phyloP scores from a whole-genome alignment of 2,113 vertebrate genomes.

The Monopterus albus region DNA sequence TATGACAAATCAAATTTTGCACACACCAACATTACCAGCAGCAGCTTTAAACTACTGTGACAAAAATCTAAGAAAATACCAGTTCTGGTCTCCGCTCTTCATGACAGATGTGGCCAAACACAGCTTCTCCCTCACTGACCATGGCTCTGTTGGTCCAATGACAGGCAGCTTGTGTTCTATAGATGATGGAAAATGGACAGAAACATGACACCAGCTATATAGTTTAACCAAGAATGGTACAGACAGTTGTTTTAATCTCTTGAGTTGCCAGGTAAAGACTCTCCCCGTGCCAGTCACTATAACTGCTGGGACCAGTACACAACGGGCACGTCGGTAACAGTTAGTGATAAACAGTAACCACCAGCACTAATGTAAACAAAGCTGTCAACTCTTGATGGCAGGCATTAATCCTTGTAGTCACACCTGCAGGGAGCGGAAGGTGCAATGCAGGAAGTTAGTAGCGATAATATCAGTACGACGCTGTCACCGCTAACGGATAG shows the following conservation, averaged over 20 bases:
- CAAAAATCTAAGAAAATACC: conserved; percentile 72
- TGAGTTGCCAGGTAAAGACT: no score
- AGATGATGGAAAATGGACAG: conserved; percentile 7
- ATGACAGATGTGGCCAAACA: conserved; percentile 97
- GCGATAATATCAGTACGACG: conserved; percentile 9
- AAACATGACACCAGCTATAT: not conserved
- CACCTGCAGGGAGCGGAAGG: conserved; percentile 23
- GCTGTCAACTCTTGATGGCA: conserved; percentile 41
- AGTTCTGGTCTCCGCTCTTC: conserved; percentile 98
- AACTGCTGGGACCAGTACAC: not conserved
- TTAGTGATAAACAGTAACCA: not conserved
- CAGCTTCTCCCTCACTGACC: conserved; percentile 96
- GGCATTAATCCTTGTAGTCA: conserved; percentile 22
- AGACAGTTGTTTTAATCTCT: no score
- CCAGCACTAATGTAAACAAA: conserved; percentile 6
- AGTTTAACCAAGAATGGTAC: conserved; percentile 2
- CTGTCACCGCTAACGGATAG: conserved; percentile 61
- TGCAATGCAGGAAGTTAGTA: conserved; percentile 41
- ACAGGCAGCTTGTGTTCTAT: conserved; percentile 94
- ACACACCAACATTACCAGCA: not conserved
- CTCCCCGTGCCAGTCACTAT: no score
- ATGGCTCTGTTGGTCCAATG: conserved; percentile 93
- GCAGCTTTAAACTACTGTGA: not conserved
- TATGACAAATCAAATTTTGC: not conserved
- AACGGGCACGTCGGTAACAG: conserved; percentile 3